Evolutionary conservation across 2,888 invertebrate genomes (phyloP).

Genomic region (Drosophila cognata): DNA sequence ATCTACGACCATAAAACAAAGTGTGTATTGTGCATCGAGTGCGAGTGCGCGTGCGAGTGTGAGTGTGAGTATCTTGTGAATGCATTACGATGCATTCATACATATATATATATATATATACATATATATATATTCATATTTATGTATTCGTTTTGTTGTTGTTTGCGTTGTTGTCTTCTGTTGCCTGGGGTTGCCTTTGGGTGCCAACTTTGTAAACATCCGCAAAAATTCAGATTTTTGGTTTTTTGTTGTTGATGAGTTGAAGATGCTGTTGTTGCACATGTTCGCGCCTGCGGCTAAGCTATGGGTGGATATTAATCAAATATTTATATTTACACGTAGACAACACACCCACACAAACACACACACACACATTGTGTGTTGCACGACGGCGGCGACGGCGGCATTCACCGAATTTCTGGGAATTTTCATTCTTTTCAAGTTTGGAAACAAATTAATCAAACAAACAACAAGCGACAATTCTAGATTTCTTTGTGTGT

Average conservation of each 20-base stretch:
- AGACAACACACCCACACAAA: constrained; percentile 48
- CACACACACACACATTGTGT: constrained; percentile 32
- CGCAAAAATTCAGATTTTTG: constrained; percentile 61
- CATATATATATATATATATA: constrained; percentile 8
- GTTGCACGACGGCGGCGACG: constrained; percentile 1
- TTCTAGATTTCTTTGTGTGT: constrained; percentile 18
- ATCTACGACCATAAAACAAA: constrained; percentile 78
- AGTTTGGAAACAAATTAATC: constrained; percentile 75
- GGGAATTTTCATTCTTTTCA: constrained; percentile 61
- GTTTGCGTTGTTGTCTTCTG: constrained; percentile 64
- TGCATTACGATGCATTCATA: constrained; percentile 62
- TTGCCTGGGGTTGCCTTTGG: constrained; percentile 38
- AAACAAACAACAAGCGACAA: constrained; percentile 72
- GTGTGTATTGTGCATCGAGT: constrained; percentile 60
- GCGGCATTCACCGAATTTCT: constrained; percentile 66
- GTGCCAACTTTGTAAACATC: constrained; percentile 77
- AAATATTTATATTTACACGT: constrained; percentile 79
- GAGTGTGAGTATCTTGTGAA: constrained; percentile 21
- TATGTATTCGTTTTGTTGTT: constrained; percentile 36
- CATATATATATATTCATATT: constrained; percentile 10
- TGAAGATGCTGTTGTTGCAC: constrained; percentile 41
- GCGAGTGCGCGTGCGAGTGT: background rate
- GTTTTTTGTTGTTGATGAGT: constrained; percentile 22
- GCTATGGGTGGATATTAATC: constrained; percentile 72
- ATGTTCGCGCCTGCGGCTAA: constrained; percentile 61